A percentile compares a stretch with the other conserved stretches of the same genome.
Evolutionary conservation across 1,140 invertebrate genomes (phyloP).

Genomic region (Nasonia vitripennis): DNA sequence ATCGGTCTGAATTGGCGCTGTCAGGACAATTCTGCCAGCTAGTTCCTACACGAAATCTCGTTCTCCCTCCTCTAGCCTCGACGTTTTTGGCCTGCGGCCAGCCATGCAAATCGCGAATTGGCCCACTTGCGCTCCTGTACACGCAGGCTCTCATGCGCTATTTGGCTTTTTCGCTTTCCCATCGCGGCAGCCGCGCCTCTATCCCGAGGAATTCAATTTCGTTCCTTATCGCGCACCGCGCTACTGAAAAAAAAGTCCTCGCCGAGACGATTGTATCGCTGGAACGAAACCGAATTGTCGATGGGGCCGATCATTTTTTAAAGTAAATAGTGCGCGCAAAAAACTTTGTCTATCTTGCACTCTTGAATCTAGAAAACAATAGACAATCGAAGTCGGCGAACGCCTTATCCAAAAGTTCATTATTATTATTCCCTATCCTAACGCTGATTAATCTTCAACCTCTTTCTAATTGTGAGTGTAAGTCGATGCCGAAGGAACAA

Average conservation of each 20-base stretch:
- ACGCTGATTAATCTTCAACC: constrained; percentile 37
- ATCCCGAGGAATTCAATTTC: neutral
- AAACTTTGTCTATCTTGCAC: neutral
- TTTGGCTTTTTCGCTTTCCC: neutral
- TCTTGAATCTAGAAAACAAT: constrained; percentile 48
- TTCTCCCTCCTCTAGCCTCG: constrained; percentile 7
- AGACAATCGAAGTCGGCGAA: constrained; percentile 13
- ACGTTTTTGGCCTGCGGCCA: constrained; percentile 44
- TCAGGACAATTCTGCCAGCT: constrained; percentile 53
- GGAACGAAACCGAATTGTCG: no score
- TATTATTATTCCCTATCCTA: constrained; percentile 31
- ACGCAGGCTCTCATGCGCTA: constrained; percentile 11
- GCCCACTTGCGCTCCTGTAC: constrained; percentile 40
- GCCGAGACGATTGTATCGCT: no score
- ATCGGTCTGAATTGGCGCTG: constrained; percentile 62
- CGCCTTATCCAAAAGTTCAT: constrained; percentile 34
- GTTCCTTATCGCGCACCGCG: neutral
- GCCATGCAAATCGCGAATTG: constrained; percentile 58
- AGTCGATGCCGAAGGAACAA: constrained; percentile 19
- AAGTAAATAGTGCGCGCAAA: no score
- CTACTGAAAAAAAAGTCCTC: neutral
- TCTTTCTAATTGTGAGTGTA: constrained; percentile 9
- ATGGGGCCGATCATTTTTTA: no score
- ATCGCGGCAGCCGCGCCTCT: neutral
- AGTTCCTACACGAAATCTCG: constrained; percentile 10